A percentile compares a stretch with the other conserved stretches of the same genome.
These are phyloP conservation scores for Zaprionus nigranus DNA, from an alignment of 1,140 invertebrate species.

Conservation along the genomic window DNA sequence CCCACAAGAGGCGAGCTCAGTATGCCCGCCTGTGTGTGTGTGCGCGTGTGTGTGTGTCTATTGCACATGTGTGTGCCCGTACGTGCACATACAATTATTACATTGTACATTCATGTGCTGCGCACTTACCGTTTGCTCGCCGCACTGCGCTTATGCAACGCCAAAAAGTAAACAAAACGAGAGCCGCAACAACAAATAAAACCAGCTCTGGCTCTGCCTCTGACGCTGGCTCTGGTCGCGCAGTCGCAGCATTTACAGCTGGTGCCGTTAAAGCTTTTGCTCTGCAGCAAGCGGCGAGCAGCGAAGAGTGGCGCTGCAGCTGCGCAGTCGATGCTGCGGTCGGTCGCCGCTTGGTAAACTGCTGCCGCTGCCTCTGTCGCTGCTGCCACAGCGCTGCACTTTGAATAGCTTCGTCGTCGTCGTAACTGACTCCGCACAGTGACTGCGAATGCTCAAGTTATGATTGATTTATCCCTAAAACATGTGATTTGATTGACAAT, in stretches of 20 bases:
- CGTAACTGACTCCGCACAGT: conserved; percentile 25
- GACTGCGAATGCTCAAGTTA: background rate
- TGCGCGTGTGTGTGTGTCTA: background rate
- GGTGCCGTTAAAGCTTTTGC: conserved; percentile 64
- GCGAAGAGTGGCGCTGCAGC: background rate
- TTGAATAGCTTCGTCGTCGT: conserved; percentile 19
- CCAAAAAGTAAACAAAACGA: conserved; percentile 18
- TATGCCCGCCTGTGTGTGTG: background rate
- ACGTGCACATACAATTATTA: conserved; percentile 10
- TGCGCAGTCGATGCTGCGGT: conserved; percentile 11
- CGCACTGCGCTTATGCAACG: conserved; percentile 7
- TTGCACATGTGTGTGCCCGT: background rate
- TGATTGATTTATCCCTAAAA: no score
- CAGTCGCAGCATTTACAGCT: conserved; percentile 65
- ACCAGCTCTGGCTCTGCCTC: conserved; percentile 14
- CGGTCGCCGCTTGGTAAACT: conserved; percentile 26
- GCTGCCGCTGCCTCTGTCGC: background rate
- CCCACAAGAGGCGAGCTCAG: background rate
- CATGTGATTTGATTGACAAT: no score
- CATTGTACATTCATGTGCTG: conserved; percentile 2
- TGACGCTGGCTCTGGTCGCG: background rate
- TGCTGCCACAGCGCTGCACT: conserved; percentile 29
- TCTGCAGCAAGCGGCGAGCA: conserved; percentile 30
- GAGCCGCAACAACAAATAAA: conserved; percentile 15
- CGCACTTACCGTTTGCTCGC: no score